Conservation (phyloP, 2,888 invertebrate genomes). For the Himalopsyche tibetana region DNA sequence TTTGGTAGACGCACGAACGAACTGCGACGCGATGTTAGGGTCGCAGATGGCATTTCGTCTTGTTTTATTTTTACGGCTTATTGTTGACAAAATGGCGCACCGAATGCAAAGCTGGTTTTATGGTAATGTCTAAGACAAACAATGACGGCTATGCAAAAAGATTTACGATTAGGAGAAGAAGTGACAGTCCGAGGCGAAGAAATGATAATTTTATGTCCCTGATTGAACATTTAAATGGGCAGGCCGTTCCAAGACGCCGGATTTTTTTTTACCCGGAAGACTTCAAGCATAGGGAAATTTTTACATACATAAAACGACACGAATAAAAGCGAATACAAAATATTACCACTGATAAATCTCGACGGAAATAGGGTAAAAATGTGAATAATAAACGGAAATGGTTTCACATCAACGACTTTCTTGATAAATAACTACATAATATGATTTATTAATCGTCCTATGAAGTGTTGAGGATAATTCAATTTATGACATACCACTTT, state of each 20-base stretch:
- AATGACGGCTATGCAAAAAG: conserved; percentile 53
- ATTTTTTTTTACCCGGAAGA: background rate
- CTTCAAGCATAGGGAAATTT: background rate
- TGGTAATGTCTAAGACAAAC: conserved; percentile 57
- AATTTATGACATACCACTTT: too few relatives aligned
- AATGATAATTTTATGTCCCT: conserved; percentile 26
- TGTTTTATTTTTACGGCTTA: conserved; percentile 58
- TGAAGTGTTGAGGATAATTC: too few relatives aligned
- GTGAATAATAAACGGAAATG: background rate
- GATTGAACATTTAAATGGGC: conserved; percentile 28
- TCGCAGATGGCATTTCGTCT: conserved; percentile 55
- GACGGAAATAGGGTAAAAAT: background rate
- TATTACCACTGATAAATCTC: background rate
- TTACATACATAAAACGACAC: background rate
- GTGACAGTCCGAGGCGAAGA: conserved; percentile 20
- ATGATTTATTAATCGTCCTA: too few relatives aligned
- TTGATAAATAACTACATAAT: too few relatives aligned
- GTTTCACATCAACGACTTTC: background rate
- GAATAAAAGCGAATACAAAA: background rate
- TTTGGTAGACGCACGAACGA: background rate
- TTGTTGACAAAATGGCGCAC: conserved; percentile 58
- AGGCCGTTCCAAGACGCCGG: background rate
- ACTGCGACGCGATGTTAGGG: conserved; percentile 13
- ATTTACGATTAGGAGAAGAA: conserved; percentile 49
- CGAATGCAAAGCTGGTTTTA: conserved; percentile 55